Base-by-base conservation (phyloP, 2,888 invertebrate genomes). In the Drosophila diplacantha region DNA sequence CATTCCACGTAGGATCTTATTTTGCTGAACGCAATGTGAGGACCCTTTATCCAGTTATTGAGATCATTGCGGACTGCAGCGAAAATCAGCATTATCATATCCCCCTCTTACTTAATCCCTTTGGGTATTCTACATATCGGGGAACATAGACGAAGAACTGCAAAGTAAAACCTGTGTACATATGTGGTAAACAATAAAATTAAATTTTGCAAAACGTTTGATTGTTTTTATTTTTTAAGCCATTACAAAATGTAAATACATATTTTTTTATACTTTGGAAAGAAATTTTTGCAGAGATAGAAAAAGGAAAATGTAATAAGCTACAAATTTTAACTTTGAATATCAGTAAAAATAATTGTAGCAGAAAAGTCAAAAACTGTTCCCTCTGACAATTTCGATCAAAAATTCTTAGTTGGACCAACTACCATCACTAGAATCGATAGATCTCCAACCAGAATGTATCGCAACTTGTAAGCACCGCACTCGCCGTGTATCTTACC, bases 41-140 rank as follows among this genome's bases (percentile, higher is more conserved):
- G 57, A 92, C 93, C 0, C 89, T 95, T 65, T 95, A 93, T 86
- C 94, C 95, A 0, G 93, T 91, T 83, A 92, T 95, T 47, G 95
- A 95, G 90, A 92, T 95, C 60, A 91, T 92, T 9, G 94, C 95
- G 86, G 92, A 93, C 67, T 91, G 91, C 38, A 90, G 91, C 39
- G 90, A 90, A 58, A 90, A 91, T 8, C 89, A 92, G 55, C 92
- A 93, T 75, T 93, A 94, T 86, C 94, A 95, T 87, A 92, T 95
- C 63, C 94, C 95, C 0, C 87, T 95, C 26, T 87, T 95, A 37
- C 87, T 95, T 6, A 93, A 91, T 75, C 94, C 94, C 0, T 94
- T 90, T 86, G 93, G 94, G 14, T 95, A 94, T 78, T 91, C 93
- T 0, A 95, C 94, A 0, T 94, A 94, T 85, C 72, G 78, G 2